Base-by-base conservation (phyloP, 2,113 vertebrate genomes). In the Cyprinodon brontotheroides region DNA sequence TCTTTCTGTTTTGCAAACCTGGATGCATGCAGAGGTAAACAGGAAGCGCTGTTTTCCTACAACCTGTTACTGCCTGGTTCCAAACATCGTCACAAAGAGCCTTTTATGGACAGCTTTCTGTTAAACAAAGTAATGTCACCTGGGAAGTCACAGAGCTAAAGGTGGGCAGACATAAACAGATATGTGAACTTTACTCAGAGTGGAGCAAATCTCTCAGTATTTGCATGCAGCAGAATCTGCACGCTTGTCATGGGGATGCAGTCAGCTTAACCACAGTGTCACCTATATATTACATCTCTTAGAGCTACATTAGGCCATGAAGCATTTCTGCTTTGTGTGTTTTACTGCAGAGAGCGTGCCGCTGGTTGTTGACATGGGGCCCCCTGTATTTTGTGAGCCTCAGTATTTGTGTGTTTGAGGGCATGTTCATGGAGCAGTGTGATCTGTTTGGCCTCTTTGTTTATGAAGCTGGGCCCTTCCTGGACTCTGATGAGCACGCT, bases 391-490 rank as follows among this genome's bases (percentile, higher is more conserved):
- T 71, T 3, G 48, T 45, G 22, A 7, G 36, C 2, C 0, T 48
- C 15, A 5, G 13, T 70, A 10, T 74, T n/a, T 68, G 73, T 77
- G 78, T 74, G 79, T 67, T 41, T 63, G 37, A 11, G 4, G 68
- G 69, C 59, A 39, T 4, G 8, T 17, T 65, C 38, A n/a, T 17
- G 72, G 60, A 61, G 40, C 91, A 88, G 82, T 22, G 69, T 79
- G 90, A 86, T 93, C 83, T 94, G 89, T 92, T 92, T 90, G 87
- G 86, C 83, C 87, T 85, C 86, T 91, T 91, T 95, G 93, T 94
- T 92, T 92, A 75, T 79, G 77, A 87, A 89, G 69, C 81, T 60
- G 40, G 79, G 70, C 84, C 87, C 76, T 83, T 91, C 84, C 92
- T 91, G 79, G 77, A 80, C 79, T 92, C 85, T 89, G 77, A 92